Conservation (phyloP, 2,113 vertebrate species). For the Fulmarus glacialis region DNA sequence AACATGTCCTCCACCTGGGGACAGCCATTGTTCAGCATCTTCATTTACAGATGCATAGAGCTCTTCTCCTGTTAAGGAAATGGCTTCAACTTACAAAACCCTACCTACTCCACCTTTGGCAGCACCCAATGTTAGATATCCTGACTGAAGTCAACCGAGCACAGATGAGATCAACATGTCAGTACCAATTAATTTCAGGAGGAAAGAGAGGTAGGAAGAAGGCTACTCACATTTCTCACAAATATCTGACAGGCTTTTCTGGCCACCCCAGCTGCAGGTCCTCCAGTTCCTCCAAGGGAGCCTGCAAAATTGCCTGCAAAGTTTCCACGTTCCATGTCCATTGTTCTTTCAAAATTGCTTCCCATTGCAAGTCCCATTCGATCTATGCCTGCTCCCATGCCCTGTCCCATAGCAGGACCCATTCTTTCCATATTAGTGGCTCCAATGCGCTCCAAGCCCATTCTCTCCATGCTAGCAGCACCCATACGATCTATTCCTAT, state of each 20-base stretch:
- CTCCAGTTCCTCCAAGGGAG: constrained; percentile 82
- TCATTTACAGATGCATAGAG: background rate
- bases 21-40: background rate
- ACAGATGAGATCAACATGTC: rapidly evolving
- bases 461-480: constrained; percentile 85
- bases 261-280: constrained; percentile 84
- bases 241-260: constrained; percentile 98
- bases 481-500: constrained; percentile 91
- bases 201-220: background rate
- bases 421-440: constrained; percentile 88
- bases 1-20: rapidly evolving
- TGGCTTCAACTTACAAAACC: background rate
- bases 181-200: too few species aligned
- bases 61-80: background rate
- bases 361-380: constrained; percentile 90
- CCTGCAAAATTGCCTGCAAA: constrained; percentile 90
- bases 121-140: rapidly evolving
- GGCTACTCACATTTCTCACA: constrained; percentile 92
- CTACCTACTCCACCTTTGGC: background rate
- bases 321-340: constrained; percentile 90
- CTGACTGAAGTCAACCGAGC: background rate
- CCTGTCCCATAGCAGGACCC: constrained; percentile 85
- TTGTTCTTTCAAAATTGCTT: constrained; percentile 87
- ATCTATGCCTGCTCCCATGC: constrained; percentile 87
- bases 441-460: constrained; percentile 89